phyloP scores from a whole-genome alignment of 1,140 invertebrate species.

The Amphibalanus amphitrite region DNA sequence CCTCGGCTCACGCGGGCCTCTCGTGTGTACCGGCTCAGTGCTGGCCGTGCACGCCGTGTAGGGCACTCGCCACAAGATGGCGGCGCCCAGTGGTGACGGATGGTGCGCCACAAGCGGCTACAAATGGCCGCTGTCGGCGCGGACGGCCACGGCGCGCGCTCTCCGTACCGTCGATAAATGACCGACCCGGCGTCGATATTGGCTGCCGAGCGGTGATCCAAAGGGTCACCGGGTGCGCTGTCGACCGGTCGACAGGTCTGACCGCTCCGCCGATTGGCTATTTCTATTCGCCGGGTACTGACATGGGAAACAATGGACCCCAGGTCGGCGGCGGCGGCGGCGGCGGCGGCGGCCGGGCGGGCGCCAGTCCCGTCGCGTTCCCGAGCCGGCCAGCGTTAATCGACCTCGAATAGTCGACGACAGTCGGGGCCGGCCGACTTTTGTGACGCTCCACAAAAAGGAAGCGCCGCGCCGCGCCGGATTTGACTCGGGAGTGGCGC shows the following conservation, averaged over 20 bases:
- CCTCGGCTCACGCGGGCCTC: too few relatives aligned
- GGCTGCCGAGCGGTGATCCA: too few relatives aligned
- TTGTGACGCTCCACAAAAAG: not conserved
- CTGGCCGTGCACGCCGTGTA: too few relatives aligned
- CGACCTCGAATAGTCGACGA: not conserved
- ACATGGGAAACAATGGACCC: not conserved
- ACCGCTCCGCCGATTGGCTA: not conserved
- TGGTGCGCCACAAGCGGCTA: not conserved
- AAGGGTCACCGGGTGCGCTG: too few relatives aligned
- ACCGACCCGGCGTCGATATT: too few relatives aligned
- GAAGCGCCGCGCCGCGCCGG: not conserved
- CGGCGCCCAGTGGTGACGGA: not conserved
- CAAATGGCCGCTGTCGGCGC: not conserved
- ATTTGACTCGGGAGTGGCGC: not conserved
- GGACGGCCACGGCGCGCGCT: not conserved
- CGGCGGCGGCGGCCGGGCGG: too few relatives aligned
- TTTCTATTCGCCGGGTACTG: not conserved
- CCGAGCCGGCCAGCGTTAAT: not conserved
- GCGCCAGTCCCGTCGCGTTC: not conserved
- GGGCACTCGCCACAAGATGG: not conserved
- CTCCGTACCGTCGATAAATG: too few relatives aligned
- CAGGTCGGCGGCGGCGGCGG: too few relatives aligned
- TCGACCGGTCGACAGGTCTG: too few relatives aligned
- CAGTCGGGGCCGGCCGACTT: not conserved
- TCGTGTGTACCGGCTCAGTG: too few relatives aligned